Evolutionary conservation across 2,113 vertebrate species (phyloP).

Genomic region (Saccopteryx leptura): DNA sequence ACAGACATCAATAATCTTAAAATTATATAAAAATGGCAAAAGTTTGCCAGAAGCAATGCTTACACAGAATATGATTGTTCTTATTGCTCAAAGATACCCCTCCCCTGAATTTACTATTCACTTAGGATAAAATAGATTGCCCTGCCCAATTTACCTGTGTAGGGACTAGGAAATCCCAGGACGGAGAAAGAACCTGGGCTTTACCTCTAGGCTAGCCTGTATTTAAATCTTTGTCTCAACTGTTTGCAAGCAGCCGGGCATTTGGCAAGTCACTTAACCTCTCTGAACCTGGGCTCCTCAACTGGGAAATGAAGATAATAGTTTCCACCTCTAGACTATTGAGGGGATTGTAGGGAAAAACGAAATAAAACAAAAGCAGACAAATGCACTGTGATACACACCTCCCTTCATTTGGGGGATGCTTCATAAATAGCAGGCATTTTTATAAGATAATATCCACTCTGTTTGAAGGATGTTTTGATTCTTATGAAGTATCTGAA

Average conservation of each 20-base stretch:
- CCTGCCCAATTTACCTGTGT: background rate
- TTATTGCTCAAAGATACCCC: background rate
- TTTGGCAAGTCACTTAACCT: background rate
- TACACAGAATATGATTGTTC: background rate
- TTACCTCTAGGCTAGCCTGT: background rate
- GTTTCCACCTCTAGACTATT: background rate
- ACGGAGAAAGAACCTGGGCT: background rate
- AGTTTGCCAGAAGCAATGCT: slow-evolving; percentile 5
- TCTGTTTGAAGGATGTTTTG: background rate
- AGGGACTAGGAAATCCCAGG: background rate
- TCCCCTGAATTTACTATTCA: slow-evolving; percentile 23
- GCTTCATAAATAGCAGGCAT: background rate
- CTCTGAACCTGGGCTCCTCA: background rate
- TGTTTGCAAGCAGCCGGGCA: background rate
- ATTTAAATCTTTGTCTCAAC: slow-evolving; percentile 15
- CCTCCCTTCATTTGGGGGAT: background rate
- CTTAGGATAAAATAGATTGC: background rate
- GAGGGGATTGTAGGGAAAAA: background rate
- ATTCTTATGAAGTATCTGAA: background rate
- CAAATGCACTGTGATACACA: background rate
- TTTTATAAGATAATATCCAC: background rate
- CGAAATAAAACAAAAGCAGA: background rate
- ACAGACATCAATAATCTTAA: background rate
- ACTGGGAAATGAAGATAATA: background rate
- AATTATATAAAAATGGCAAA: background rate